Conservation (phyloP, 2,797 vertebrate genomes). For the Chiloscyllium punctatum region DNA sequence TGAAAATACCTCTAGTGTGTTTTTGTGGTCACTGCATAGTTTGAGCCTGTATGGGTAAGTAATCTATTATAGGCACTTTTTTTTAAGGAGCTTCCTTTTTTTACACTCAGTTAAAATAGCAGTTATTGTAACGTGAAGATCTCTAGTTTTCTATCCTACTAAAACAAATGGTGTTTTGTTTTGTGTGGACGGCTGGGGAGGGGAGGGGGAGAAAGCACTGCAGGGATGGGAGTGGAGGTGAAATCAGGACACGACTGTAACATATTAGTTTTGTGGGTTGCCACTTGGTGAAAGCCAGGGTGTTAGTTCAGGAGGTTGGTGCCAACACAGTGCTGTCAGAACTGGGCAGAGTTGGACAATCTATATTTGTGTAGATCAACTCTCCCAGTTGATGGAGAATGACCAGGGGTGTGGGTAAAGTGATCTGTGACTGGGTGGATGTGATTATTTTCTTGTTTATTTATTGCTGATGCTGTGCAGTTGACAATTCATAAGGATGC, state of each 20-base stretch:
- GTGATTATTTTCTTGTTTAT: background rate
- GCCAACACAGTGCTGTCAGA: background rate
- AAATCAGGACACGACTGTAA: background rate
- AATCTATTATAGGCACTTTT: background rate
- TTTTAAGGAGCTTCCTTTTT: background rate
- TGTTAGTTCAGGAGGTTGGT: background rate
- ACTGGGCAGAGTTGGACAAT: background rate
- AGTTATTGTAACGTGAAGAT: background rate
- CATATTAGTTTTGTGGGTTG: background rate
- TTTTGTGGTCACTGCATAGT: conserved; percentile 32
- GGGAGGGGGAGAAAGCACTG: no score
- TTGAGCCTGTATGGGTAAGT: conserved; percentile 7
- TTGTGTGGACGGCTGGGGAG: no score
- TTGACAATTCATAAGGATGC: background rate
- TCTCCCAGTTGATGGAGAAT: background rate
- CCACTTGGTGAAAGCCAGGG: background rate
- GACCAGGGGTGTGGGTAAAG: background rate
- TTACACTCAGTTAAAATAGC: background rate
- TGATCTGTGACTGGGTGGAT: background rate
- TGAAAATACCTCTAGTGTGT: background rate
- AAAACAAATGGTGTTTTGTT: background rate
- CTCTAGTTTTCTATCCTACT: background rate
- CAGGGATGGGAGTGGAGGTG: no score
- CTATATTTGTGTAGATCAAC: background rate
- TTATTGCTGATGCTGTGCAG: no score